Percentiles rank a stretch among this genome's conserved stretches.
Conservation (phyloP, 1,140 invertebrate genomes). For the Atopsyche davidsoni region DNA sequence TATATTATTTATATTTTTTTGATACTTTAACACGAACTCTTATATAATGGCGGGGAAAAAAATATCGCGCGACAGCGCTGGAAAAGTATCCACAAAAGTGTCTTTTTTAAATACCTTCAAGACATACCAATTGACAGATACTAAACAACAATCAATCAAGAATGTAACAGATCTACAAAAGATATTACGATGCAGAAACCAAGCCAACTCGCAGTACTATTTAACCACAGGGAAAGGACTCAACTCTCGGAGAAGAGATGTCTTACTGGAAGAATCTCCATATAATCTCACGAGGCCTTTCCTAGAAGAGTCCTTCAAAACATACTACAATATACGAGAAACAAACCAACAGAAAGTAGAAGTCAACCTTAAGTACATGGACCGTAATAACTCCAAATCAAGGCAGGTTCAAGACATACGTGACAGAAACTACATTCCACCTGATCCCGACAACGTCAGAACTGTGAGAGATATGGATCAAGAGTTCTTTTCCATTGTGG, state of each 20-base stretch:
- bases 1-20: too few relatives aligned
- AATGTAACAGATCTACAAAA: slow-evolving; percentile 16
- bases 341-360: slow-evolving; percentile 3
- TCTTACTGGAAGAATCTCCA: slow-evolving; percentile 11
- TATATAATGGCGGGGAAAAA: too few relatives aligned
- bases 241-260: slow-evolving; percentile 7
- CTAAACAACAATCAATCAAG: too few relatives aligned
- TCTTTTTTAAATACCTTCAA: too few relatives aligned
- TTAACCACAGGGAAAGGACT: slow-evolving; percentile 12
- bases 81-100: too few relatives aligned
- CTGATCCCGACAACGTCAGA: slow-evolving; percentile 35
- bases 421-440: slow-evolving; percentile 34
- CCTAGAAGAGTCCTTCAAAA: slow-evolving; percentile 17
- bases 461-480: slow-evolving; percentile 56
- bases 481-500: slow-evolving; percentile 53
- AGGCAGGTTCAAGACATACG: slow-evolving; percentile 35
- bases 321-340: not conserved
- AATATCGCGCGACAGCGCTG: too few relatives aligned
- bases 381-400: slow-evolving; percentile 10
- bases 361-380: slow-evolving; percentile 6
- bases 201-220: slow-evolving; percentile 24
- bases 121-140: too few relatives aligned
- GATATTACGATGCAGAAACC: slow-evolving; percentile 18
- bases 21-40: too few relatives aligned
- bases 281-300: slow-evolving; percentile 6